Evolutionary conservation across 1,140 invertebrate genomes (phyloP).

Genomic region (Ctenoplectra terminalis): DNA sequence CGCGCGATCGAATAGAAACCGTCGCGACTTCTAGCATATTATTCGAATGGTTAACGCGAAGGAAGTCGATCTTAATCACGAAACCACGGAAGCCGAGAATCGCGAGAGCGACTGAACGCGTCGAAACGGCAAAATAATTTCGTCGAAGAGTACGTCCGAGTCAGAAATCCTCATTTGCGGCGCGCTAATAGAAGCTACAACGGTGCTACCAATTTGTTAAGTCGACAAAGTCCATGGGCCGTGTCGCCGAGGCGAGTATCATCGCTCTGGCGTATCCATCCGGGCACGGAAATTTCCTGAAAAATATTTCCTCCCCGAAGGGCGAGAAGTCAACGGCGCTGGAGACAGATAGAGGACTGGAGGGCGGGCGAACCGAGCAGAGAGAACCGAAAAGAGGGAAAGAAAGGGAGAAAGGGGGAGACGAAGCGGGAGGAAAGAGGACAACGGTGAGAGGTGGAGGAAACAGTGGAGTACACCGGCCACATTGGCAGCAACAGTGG

Average conservation of each 20-base stretch:
- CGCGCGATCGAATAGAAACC: neutral
- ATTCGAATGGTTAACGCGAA: neutral
- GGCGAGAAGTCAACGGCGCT: slow-evolving; percentile 30
- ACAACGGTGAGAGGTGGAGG: slow-evolving; percentile 32
- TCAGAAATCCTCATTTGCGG: slow-evolving; percentile 41
- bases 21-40: no score
- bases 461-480: slow-evolving; percentile 59
- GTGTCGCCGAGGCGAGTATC: slow-evolving; percentile 38
- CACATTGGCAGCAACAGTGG: slow-evolving; percentile 68
- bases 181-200: slow-evolving; percentile 42
- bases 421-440: slow-evolving; percentile 46
- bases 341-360: slow-evolving; percentile 37
- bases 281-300: slow-evolving; percentile 54
- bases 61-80: neutral
- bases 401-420: slow-evolving; percentile 18
- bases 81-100: no score
- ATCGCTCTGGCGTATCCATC: slow-evolving; percentile 37
- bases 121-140: no score
- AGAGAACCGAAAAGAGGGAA: slow-evolving; percentile 5
- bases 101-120: neutral
- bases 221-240: slow-evolving; percentile 23
- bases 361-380: neutral
- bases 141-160: slow-evolving; percentile 11
- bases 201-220: slow-evolving; percentile 39
- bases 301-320: slow-evolving; percentile 62